Conservation (phyloP, 2,888 invertebrate genomes). For the Luffia ferchaultella region DNA sequence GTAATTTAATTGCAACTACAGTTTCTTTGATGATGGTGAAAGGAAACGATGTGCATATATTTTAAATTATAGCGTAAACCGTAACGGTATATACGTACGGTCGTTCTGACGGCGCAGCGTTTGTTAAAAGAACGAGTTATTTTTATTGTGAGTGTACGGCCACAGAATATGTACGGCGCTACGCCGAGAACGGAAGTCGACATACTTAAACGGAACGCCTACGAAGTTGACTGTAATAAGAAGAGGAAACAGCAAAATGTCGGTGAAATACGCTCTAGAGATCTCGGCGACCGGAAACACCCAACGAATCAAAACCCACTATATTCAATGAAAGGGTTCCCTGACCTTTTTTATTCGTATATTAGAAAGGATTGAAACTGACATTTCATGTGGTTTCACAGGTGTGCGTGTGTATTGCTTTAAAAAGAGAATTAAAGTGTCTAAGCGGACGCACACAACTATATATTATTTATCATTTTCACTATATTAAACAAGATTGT, state of each 20-base stretch:
- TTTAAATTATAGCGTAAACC: neutral
- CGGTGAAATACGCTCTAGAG: too few species aligned
- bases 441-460: too few species aligned
- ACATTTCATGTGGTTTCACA: too few species aligned
- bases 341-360: neutral
- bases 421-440: too few species aligned
- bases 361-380: too few species aligned
- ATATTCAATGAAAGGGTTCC: neutral
- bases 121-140: slow-evolving; percentile 44
- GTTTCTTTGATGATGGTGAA: too few species aligned
- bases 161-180: slow-evolving; percentile 5
- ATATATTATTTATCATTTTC: too few species aligned
- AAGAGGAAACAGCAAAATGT: slow-evolving; percentile 20
- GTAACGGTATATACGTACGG: too few species aligned
- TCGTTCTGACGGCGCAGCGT: too few species aligned
- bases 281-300: slow-evolving; percentile 2
- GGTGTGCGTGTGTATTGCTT: too few species aligned
- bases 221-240: slow-evolving; percentile 23
- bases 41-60: neutral
- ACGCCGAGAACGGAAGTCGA: slow-evolving; percentile 17
- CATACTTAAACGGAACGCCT: slow-evolving; percentile 25
- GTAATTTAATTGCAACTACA: too few species aligned
- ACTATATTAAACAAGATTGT: too few species aligned
- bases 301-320: neutral
- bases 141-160: slow-evolving; percentile 10